Conservation (phyloP, 1,140 invertebrate genomes). For the Pseudachorutes palmiensis region DNA sequence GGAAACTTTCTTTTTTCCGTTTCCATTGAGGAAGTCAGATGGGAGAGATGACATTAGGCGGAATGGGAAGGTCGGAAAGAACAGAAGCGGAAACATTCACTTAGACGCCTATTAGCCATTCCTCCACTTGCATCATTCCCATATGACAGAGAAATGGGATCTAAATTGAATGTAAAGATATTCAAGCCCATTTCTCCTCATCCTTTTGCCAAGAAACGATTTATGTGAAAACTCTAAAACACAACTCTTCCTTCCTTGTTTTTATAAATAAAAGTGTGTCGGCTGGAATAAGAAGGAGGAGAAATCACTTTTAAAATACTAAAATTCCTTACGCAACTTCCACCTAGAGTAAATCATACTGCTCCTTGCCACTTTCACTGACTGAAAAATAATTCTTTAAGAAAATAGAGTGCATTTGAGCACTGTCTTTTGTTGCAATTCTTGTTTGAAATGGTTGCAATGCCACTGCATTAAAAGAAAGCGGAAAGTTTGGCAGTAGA, state of each 20-base stretch:
- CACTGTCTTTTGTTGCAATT: no score
- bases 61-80: constrained; percentile 34
- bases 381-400: no score
- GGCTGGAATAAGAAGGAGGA: background rate
- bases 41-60: constrained; percentile 19
- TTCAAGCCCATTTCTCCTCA: background rate
- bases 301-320: no score
- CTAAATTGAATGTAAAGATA: constrained; percentile 14
- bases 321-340: no score
- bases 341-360: no score
- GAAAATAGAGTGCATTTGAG: no score
- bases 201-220: no score
- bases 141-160: background rate
- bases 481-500: no score
- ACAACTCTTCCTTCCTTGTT: background rate
- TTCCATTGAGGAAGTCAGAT: constrained; percentile 26
- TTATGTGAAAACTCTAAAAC: background rate
- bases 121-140: constrained; percentile 10
- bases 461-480: no score
- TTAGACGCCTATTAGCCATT: constrained; percentile 10
- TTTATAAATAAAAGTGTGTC: background rate
- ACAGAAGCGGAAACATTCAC: constrained; percentile 10
- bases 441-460: no score
- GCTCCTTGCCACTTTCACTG: no score
- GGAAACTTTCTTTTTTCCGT: no score